These are phyloP conservation scores for Bombus pascuorum DNA, from an alignment of 1,140 invertebrate genomes.

Conservation along the genomic window DNA sequence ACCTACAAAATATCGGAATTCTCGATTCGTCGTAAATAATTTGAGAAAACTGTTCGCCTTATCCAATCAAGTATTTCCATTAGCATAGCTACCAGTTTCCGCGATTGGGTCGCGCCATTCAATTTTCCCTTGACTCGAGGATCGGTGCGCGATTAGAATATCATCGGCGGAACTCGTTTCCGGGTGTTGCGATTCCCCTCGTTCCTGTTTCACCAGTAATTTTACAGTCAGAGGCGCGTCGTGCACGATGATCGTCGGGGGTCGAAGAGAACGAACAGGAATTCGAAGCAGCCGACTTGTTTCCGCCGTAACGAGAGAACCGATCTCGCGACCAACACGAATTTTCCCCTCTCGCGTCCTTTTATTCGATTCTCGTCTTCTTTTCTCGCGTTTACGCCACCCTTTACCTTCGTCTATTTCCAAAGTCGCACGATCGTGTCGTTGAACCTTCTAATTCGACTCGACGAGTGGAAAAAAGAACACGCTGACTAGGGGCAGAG, in stretches of 20 bases:
- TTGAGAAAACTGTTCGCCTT: not conserved
- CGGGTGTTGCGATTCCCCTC: slow-evolving; percentile 14
- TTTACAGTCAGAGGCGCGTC: not conserved
- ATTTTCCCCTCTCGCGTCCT: not conserved
- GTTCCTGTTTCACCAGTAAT: not conserved
- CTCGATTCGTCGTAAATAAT: not conserved
- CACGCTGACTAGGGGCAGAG: not conserved
- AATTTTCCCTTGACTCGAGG: slow-evolving; percentile 2
- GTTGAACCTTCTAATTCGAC: slow-evolving; percentile 60
- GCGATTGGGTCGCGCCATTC: not conserved
- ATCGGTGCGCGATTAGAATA: slow-evolving; percentile 15
- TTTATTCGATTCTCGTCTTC: not conserved
- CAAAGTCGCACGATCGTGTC: slow-evolving; percentile 18
- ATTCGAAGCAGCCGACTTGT: slow-evolving; percentile 64
- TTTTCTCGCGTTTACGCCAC: not conserved
- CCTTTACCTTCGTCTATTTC: not conserved
- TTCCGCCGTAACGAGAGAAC: slow-evolving; percentile 59
- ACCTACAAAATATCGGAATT: too few relatives aligned
- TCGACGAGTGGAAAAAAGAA: slow-evolving; percentile 18
- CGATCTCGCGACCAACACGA: not conserved
- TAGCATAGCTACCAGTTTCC: slow-evolving; percentile 20
- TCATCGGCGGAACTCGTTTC: slow-evolving; percentile 1
- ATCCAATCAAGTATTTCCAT: not conserved
- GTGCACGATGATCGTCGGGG: not conserved
- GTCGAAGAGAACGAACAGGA: slow-evolving; percentile 53